Base-by-base conservation (phyloP, 1,140 invertebrate genomes). In the Philopotamus ludificatus region DNA sequence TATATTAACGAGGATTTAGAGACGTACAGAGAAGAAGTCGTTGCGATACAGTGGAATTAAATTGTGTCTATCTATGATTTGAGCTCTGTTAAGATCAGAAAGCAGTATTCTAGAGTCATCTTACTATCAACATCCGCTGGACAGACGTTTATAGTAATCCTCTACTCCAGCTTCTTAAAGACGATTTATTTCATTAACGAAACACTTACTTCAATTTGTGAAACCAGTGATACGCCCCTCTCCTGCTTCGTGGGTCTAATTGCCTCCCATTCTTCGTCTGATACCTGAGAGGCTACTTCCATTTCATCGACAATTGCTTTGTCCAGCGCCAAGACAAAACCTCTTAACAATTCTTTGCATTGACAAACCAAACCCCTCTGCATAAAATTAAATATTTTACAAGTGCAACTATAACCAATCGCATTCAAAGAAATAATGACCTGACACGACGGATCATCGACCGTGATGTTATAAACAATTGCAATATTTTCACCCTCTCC, bases 401-500 rank as follows among this genome's bases (percentile, higher is more conserved):
- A 20, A 41, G 39, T 41, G 39, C n/a, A n/a, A n/a, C n/a, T n/a
- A n/a, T n/a, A n/a, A n/a, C n/a, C n/a, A n/a, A n/a, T n/a, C 20
- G 4, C 16, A 54, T 12, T 1, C 41, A 54, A 50, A 10, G 42
- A 22, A 54, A 65, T 80, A 88, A 4, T 34, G 4, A 34, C 87
- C 73, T 80, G 72, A 71, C 85, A 87, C 44, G 76, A 72, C 2
- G 71, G 54, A 20, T 77, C 71, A 55, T 73, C 69, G 8, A 77
- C 75, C 0, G 90, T 89, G 3, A 79, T 75, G 73, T 94, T 94
- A 66, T 88, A 87, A 23, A 91, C 78, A 71, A 91, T 90, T 12
- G 90, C 89, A n/a, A 93, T 74, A 74, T 94, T 93, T 71, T 91
- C 89, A 1, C 92, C 92, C 75, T 93, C 91, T 1, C 79, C 78